Base-by-base conservation (phyloP, 1,140 invertebrate species). In the Patella vulgata region DNA sequence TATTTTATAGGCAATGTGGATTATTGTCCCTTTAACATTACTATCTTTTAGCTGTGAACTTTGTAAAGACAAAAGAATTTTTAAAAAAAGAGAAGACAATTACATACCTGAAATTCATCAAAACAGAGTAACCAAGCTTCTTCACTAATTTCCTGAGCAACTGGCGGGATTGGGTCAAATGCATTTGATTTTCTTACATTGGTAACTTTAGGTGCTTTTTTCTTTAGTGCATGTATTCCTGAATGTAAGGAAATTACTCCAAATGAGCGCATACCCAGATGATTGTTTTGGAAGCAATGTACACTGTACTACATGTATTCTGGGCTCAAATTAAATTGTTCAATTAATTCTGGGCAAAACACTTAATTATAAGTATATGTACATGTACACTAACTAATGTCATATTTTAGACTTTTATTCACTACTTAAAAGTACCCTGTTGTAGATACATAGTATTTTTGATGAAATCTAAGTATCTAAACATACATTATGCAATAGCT, bases 101-200 rank as follows among this genome's bases (percentile, higher is more conserved):
- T 40, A 39, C 21, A 25, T 84, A 94, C 96, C 88, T 99, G 97
- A 88, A 99, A 99, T 87, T 99, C 96, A 88, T 99, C 96, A 85
- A 99, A 98, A 86, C 97, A 99, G 17, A 99, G 89, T 17, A 99
- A 85, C 91, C 93, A 96, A 21, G 92, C 89, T 77, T 95, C 89
- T 48, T 91, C 85, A 23, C 89, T 90, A 65, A 99, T 96, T 59
- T 89, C 86, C 66, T 91, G 87, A 14, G 96, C 97, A n/a, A 99
- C 94, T 39, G 93, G 92, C 39, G 91, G 90, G 66, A 99, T 98
- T 1, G 96, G 96, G 87, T 99, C 97, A 85, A 94, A 97, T 3
- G 75, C 64, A 19, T 78, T 66, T 25, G 65, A 63, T 42, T 60
- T 74, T 70, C 54, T 73, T 63, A 42, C 75, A 55, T 68, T 77